A percentile compares a stretch with the other conserved stretches of the same genome.
Conservation (phyloP, 1,140 invertebrate genomes). For the Brachystomella parvula region DNA sequence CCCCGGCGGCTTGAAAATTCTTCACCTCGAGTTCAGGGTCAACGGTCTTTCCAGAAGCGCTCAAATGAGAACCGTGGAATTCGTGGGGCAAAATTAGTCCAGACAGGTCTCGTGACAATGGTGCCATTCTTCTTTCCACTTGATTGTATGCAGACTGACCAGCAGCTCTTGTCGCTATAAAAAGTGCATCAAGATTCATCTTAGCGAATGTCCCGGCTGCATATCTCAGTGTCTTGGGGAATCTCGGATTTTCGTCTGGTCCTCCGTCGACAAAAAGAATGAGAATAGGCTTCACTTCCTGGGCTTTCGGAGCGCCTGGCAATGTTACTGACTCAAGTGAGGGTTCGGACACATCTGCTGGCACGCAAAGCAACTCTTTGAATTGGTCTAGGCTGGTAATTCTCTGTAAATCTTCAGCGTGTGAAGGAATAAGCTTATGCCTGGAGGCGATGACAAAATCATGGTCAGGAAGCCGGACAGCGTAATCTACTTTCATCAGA, state of each 20-base stretch:
- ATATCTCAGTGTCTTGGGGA: background rate
- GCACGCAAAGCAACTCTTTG: slow-evolving; percentile 29
- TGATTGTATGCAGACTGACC: slow-evolving; percentile 42
- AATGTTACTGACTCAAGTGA: slow-evolving; percentile 9
- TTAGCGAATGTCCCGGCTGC: slow-evolving; percentile 16
- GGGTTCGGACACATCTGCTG: background rate
- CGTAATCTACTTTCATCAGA: too few species aligned
- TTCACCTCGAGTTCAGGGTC: too few species aligned
- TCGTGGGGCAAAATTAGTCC: too few species aligned
- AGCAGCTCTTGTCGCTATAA: slow-evolving; percentile 44
- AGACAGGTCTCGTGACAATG: too few species aligned
- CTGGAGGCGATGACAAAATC: too few species aligned
- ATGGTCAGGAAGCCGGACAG: background rate
- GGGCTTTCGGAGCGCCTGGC: slow-evolving; percentile 37
- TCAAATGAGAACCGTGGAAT: too few species aligned
- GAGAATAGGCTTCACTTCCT: slow-evolving; percentile 43
- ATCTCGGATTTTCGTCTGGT: slow-evolving; percentile 44
- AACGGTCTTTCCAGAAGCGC: too few species aligned
- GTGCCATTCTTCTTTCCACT: too few species aligned
- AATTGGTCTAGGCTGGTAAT: slow-evolving; percentile 38
- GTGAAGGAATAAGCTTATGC: too few species aligned
- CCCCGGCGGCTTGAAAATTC: too few species aligned
- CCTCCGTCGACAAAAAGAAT: slow-evolving; percentile 43
- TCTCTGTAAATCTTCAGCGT: slow-evolving; percentile 41
- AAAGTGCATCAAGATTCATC: slow-evolving; percentile 43